Base-by-base conservation (phyloP, 2,113 vertebrate species). In the Panthera tigris region DNA sequence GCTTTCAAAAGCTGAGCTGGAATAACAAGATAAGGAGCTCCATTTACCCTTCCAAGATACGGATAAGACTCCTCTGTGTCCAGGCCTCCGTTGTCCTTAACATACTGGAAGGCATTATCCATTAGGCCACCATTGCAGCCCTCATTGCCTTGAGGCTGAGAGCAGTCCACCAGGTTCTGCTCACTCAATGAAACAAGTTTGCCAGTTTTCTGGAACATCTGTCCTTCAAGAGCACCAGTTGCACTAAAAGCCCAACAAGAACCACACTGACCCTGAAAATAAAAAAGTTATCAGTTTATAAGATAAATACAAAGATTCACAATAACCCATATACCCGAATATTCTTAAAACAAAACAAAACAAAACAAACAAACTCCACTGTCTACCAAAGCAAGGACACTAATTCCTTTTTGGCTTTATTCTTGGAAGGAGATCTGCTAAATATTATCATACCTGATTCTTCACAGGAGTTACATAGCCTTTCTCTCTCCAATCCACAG, bases 221-320 rank as follows among this genome's bases (percentile, higher is more conserved):
- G 99, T 33, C 99, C 99, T 99, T 99, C 99, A 90, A 99, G 98
- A 73, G 99, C 98, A 4, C 99, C 99, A 0, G 99, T 99, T 50
- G 99, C 98, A 82, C 99, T 99, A 98, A 99, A 99, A 33, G 99
- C 99, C 99, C 99, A 99, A 98, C 99, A 99, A 55, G 99, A 99
- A 45, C 99, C 99, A 97, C 99, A 99, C 0, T 99, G 98, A 94
- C 99, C 99, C 99, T 99, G 94, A 95, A 92, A 96, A 89, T 92
- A 82, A 85, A 27, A 7, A 25, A 87, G 15, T 2, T 11, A 39
- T 55, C 12, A 61, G 73, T 74, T 94, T 95, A 82, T 1, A 92
- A 97, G 83, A 63, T 27, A 94, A 81, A 90, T 76, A 76, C 0
- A 0, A 81, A 95, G 39, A 86, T 23, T 27, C 69, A 81, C 23